Base-by-base conservation (phyloP, 2,113 vertebrate genomes). In the Xenus cinereus region DNA sequence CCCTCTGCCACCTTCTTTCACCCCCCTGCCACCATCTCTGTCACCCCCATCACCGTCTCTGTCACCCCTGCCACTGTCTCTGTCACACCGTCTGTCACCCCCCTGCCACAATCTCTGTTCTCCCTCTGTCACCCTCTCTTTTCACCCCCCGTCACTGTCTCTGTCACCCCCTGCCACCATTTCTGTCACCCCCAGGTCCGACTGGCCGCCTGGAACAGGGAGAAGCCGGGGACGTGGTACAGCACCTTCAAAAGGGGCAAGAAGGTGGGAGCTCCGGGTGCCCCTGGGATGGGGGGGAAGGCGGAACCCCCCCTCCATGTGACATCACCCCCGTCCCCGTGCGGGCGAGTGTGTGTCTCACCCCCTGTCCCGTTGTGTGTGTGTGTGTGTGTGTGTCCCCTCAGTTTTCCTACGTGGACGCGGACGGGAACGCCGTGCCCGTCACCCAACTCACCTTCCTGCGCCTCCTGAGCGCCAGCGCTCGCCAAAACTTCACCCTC, bases 391-490 rank as follows among this genome's bases (percentile, higher is more conserved):
- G 45, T 46, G 45, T 46, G 45, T 19, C 16, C 14, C 30, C 50
- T 8, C 13, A 99, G 99, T 99, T 99, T 96, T 98, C 98, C 82
- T 99, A 99, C 51, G 97, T 96, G 69, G 99, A 99, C 32, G 97
- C 97, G 1, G 98, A 99, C 1, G 99, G 98, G 41, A 98, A 97
- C 33, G 97, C 98, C 0, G 98, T 99, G 12, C 98, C 97, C 4
- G 98, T 99, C 66, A 98, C 99, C 4, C 99, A 99, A 87, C 89
- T 99, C 95, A 99, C 98, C 87, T 99, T 99, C 98, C 98, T 99
- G 71, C 99, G 99, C 50, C 92, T 99, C 67, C 97, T 99, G 87
- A 99, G 99, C 3, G 98, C 99, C 78, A 86, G 97, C 0, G 99
- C 98, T 57, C 98, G 63, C 51, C 99, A 99, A 97, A 98, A 90